Base-by-base conservation (phyloP, 2,888 invertebrate species). In the Heliconius ismenius region DNA sequence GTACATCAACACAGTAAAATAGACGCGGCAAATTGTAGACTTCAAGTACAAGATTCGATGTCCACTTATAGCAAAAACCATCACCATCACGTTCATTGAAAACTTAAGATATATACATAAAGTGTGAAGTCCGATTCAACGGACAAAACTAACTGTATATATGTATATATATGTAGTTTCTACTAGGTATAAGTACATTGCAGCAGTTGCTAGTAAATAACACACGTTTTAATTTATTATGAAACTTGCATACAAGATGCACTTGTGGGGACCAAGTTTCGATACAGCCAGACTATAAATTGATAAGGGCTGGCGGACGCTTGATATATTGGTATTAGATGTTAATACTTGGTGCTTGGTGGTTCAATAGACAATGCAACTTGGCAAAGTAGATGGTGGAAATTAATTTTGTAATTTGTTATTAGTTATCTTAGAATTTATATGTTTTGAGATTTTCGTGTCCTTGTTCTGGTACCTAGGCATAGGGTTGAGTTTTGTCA, bases 271-370 rank as follows among this genome's bases (percentile, higher is more conserved):
- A 84, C 84, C 86, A 92, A 92, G 88, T 91, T 92, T 88, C 90
- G 88, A 91, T 92, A 91, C 91, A 86, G 79, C 83, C 91, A 90
- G 87, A 86, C 90, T 86, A 91, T 92, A 92, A 92, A 92, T 92
- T 92, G 92, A 92, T 92, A 92, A 92, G 90, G 78, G 75, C 78
- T 76, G 78, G 81, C 80, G 82, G 82, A 82, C 82, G 77, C 76
- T 74, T 81, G 83, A 83, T 83, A 83, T 82, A 83, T 83, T 80
- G 82, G 81, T 81, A 81, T 82, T 83, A 83, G 82, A 83, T 82
- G 81, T 78, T 82, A 81, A 81, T 81, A 79, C 60, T 62, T 73
- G 73, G 24, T 73, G 18, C 60, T 54, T n/a, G n/a, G n/a, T 58
- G 49, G 69, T 70, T 70, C 69, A 54, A 70, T 54, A 70, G 54